These are phyloP conservation scores for Epinephelus fuscoguttatus DNA, from an alignment of 2,113 vertebrate genomes.

Conservation along the genomic window DNA sequence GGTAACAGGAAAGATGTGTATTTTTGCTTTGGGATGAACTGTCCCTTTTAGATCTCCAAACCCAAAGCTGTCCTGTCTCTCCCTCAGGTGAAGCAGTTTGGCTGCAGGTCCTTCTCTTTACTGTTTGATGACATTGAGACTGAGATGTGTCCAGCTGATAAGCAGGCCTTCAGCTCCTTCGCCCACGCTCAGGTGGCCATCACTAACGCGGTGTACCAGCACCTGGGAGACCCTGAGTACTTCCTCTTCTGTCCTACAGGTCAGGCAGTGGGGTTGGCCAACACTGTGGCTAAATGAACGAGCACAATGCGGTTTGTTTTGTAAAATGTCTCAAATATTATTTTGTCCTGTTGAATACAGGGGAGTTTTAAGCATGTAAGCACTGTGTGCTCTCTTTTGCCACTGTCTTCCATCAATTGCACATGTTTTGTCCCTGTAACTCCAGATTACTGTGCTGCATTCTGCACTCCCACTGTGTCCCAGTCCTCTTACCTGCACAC, in stretches of 20 bases:
- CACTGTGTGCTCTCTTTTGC: not conserved
- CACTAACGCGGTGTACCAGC: slow-evolving; percentile 94
- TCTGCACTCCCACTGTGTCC: slow-evolving; percentile 92
- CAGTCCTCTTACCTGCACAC: slow-evolving; percentile 94
- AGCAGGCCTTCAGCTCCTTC: slow-evolving; percentile 95
- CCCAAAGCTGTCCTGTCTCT: not conserved
- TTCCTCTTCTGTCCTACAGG: slow-evolving; percentile 99
- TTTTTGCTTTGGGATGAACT: too few species aligned
- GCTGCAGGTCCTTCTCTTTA: slow-evolving; percentile 96
- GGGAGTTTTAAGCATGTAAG: not conserved
- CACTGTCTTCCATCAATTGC: not conserved
- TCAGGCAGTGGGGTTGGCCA: slow-evolving; percentile 41
- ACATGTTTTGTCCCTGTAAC: not conserved
- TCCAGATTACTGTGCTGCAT: slow-evolving; percentile 95
- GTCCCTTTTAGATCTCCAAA: not conserved
- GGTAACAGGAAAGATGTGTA: too few species aligned
- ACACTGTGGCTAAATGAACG: not conserved
- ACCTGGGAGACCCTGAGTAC: slow-evolving; percentile 91
- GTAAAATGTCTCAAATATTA: not conserved
- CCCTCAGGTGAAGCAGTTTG: slow-evolving; percentile 92
- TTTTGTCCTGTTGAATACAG: not conserved
- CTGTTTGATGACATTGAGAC: slow-evolving; percentile 98
- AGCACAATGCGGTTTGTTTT: not conserved
- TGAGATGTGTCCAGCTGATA: slow-evolving; percentile 97
- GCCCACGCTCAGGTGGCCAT: slow-evolving; percentile 95